A percentile compares a stretch with the other conserved stretches of the same genome.
phyloP scores from a whole-genome alignment of 2,113 vertebrate species.

The Thunnus thynnus region DNA sequence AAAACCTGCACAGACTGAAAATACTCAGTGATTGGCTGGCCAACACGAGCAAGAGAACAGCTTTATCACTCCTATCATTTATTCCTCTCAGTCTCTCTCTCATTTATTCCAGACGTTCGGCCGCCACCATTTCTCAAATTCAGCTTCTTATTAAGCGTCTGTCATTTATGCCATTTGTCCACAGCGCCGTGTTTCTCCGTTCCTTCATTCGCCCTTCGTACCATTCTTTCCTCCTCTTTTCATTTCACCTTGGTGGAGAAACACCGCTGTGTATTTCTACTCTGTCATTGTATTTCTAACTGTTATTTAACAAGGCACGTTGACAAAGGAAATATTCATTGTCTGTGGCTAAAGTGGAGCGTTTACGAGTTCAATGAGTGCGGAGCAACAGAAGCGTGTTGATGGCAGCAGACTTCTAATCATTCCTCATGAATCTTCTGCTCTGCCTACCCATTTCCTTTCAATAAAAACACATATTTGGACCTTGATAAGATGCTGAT shows the following conservation, averaged over 20 bases:
- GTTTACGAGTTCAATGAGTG: constrained; percentile 4
- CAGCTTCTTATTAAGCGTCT: constrained; percentile 73
- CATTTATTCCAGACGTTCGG: constrained; percentile 61
- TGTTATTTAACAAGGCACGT: constrained; percentile 30
- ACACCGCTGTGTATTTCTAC: not conserved
- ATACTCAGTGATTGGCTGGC: constrained; percentile 24
- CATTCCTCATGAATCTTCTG: not conserved
- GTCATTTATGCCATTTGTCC: constrained; percentile 68
- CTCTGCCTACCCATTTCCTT: not conserved
- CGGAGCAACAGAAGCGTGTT: not conserved
- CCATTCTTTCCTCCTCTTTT: constrained; percentile 5
- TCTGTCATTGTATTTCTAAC: constrained; percentile 1
- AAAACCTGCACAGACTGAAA: constrained; percentile 31
- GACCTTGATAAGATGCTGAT: not conserved
- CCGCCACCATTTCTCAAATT: constrained; percentile 61
- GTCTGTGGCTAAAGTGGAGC: not conserved
- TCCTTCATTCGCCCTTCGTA: constrained; percentile 55
- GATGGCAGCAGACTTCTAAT: not conserved
- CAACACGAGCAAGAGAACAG: constrained; percentile 19
- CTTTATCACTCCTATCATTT: constrained; percentile 50
- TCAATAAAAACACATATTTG: not conserved
- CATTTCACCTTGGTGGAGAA: constrained; percentile 42
- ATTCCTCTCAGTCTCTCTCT: constrained; percentile 53
- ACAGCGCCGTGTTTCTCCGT: constrained; percentile 11
- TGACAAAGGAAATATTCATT: constrained; percentile 6